These are phyloP conservation scores for Oceanites oceanicus DNA, from an alignment of 2,113 vertebrate species.

Conservation along the genomic window DNA sequence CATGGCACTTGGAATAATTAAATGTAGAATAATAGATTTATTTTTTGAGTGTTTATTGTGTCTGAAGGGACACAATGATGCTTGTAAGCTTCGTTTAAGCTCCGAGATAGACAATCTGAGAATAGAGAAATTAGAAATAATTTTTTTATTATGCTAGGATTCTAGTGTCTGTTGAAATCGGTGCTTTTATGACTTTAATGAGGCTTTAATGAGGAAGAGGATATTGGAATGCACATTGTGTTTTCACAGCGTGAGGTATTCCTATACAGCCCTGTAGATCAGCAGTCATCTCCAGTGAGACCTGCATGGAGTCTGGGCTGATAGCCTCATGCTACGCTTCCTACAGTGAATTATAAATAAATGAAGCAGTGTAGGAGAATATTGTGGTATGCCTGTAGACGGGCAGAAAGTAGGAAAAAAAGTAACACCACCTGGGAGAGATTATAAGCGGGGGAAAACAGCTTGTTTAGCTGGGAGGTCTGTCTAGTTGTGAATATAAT, in stretches of 20 bases:
- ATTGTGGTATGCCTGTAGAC: background rate
- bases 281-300: background rate
- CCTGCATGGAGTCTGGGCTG: background rate
- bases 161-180: background rate
- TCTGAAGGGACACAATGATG: background rate
- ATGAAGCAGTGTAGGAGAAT: background rate
- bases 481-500: background rate
- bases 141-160: background rate
- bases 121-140: background rate
- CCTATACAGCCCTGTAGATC: background rate
- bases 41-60: background rate
- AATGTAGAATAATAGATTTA: background rate
- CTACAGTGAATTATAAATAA: background rate
- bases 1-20: background rate
- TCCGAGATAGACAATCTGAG: background rate
- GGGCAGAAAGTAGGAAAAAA: background rate
- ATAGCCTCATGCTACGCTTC: fast-evolving
- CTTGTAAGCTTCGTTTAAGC: background rate
- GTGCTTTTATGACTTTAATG: background rate
- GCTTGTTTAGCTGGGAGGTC: background rate
- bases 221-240: background rate
- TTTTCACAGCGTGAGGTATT: background rate
- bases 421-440: background rate
- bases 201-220: background rate
- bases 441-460: background rate